Evolutionary conservation across 1,140 invertebrate genomes (phyloP).

Genomic region (Drosophila busckii): DNA sequence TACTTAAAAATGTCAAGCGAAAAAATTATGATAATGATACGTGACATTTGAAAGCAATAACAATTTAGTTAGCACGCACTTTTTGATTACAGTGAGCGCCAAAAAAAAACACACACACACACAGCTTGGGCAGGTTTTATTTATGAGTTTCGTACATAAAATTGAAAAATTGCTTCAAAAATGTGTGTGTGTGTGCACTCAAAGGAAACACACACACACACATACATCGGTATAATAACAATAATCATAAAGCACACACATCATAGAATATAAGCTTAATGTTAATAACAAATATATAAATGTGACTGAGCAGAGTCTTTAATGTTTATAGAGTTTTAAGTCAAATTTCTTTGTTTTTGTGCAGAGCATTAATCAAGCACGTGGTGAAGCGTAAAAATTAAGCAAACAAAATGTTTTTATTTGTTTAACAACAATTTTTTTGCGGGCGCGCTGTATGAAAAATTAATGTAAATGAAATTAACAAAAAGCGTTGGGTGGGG

Average conservation of each 20-base stretch:
- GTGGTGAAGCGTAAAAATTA: no score
- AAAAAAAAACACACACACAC: background rate
- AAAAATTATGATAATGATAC: conserved; percentile 77
- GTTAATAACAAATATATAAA: conserved; percentile 1
- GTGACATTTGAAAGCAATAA: conserved; percentile 77
- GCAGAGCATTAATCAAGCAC: no score
- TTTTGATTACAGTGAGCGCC: conserved; percentile 70
- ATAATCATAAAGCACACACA: conserved; percentile 53
- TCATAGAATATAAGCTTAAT: conserved; percentile 12
- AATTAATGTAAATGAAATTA: conserved; percentile 43
- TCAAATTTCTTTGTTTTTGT: no score
- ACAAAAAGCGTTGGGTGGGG: conserved; percentile 4
- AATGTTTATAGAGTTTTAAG: no score
- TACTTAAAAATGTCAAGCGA: conserved; percentile 75
- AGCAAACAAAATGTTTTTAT: no score
- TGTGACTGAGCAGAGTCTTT: no score
- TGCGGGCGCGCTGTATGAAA: background rate
- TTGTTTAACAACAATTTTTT: no score
- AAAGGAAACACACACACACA: conserved; percentile 41
- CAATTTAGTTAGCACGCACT: conserved; percentile 75
- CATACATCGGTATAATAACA: conserved; percentile 51
- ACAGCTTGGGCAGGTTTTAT: conserved; percentile 41
- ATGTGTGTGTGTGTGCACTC: conserved; percentile 14
- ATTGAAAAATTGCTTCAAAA: conserved; percentile 66
- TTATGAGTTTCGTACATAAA: conserved; percentile 63